Conservation (phyloP, 2,888 invertebrate species). For the Catocala nupta region DNA sequence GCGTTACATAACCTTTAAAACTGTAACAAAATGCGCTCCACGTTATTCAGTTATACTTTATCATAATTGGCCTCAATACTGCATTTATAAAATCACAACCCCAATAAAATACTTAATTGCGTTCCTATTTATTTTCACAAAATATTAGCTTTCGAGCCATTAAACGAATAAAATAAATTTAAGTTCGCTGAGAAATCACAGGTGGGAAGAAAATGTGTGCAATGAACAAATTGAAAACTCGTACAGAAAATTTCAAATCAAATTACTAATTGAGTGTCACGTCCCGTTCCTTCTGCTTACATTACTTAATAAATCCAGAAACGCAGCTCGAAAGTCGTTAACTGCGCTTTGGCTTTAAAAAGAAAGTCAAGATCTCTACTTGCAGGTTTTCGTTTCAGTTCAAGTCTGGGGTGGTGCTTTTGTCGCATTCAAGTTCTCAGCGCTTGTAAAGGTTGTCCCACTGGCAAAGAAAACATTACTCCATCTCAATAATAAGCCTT, state of each 20-base stretch:
- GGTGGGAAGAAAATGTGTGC: conserved; percentile 34
- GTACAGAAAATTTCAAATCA: conserved; percentile 70
- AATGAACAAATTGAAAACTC: conserved; percentile 55
- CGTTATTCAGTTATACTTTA: not conserved
- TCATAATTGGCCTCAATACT: not conserved
- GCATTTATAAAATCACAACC: not conserved
- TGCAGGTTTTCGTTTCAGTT: conserved; percentile 74
- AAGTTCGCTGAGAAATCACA: conserved; percentile 33
- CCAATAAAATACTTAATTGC: conserved; percentile 19
- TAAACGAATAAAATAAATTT: conserved; percentile 11
- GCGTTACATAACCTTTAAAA: too few relatives aligned
- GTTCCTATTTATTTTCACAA: conserved; percentile 3
- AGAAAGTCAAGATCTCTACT: conserved; percentile 75
- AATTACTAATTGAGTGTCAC: conserved; percentile 79
- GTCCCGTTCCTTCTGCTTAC: conserved; percentile 70
- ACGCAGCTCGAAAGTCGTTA: conserved; percentile 73
- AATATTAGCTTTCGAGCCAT: conserved; percentile 11
- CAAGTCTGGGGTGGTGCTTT: conserved; percentile 65
- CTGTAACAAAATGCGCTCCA: too few relatives aligned
- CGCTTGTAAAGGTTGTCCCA: conserved; percentile 61
- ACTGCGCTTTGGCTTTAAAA: conserved; percentile 72
- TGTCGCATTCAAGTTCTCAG: conserved; percentile 58
- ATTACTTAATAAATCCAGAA: conserved; percentile 75
- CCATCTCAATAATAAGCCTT: conserved; percentile 55
- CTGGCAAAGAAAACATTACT: conserved; percentile 54